Conservation (phyloP, 2,113 vertebrate species). For the Elgaria multicarinata region DNA sequence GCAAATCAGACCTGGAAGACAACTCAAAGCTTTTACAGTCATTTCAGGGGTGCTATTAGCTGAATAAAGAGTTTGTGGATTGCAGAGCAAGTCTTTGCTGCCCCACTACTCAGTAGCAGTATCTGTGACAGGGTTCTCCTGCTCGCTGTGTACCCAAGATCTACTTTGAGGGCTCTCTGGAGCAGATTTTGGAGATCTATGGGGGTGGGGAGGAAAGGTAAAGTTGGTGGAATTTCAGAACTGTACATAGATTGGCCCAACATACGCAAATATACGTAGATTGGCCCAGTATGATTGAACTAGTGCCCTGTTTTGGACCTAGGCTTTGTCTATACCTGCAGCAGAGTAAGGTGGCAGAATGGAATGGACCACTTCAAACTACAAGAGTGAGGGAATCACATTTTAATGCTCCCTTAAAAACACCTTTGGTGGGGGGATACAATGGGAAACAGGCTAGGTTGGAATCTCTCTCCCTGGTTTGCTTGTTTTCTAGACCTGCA, state of each 20-base stretch:
- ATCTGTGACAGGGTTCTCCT: too few species aligned
- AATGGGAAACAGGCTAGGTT: background rate
- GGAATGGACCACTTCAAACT: background rate
- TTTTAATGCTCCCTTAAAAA: background rate
- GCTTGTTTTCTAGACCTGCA: background rate
- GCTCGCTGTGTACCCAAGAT: too few species aligned
- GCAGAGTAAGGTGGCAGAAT: background rate
- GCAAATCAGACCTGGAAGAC: too few species aligned
- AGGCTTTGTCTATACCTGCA: background rate
- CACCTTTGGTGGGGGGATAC: background rate
- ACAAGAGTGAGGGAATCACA: background rate
- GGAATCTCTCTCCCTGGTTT: background rate
- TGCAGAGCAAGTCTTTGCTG: too few species aligned
- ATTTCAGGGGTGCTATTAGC: too few species aligned
- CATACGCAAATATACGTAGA: fast-evolving
- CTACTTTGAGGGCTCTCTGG: too few species aligned
- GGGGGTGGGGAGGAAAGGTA: background rate
- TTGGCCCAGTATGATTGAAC: background rate
- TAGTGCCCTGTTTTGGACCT: background rate
- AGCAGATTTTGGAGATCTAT: fast-evolving
- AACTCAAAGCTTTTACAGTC: too few species aligned
- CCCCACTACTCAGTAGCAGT: too few species aligned
- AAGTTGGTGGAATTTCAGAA: background rate
- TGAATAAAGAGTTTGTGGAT: too few species aligned
- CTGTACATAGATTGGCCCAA: background rate